These are phyloP conservation scores for Sphaerophoria taeniata DNA, from an alignment of 2,888 invertebrate genomes.

Conservation along the genomic window DNA sequence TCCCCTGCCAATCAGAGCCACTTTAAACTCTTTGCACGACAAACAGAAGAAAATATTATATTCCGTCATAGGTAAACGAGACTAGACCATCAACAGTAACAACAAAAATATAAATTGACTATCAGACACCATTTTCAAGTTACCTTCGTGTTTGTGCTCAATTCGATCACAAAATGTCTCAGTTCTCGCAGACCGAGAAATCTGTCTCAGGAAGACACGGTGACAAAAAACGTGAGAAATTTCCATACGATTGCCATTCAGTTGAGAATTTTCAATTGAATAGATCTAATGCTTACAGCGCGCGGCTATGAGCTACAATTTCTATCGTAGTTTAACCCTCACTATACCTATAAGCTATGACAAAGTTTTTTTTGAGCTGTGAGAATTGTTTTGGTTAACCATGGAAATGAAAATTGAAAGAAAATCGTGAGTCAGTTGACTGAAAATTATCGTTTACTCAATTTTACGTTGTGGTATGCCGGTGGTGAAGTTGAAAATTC, in stretches of 20 bases:
- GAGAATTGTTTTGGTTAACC: not conserved
- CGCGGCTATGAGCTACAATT: not conserved
- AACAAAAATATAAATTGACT: constrained; percentile 10
- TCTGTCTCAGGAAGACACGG: constrained; percentile 46
- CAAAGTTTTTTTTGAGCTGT: constrained; percentile 3
- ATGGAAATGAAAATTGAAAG: constrained; percentile 46
- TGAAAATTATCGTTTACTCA: constrained; percentile 59
- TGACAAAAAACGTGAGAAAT: constrained; percentile 71
- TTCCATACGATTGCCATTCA: constrained; percentile 56
- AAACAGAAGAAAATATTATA: constrained; percentile 3
- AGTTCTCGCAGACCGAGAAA: not conserved
- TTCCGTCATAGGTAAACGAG: constrained; percentile 19
- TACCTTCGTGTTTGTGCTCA: constrained; percentile 21
- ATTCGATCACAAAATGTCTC: constrained; percentile 41
- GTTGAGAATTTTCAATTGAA: constrained; percentile 57
- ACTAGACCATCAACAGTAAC: not conserved
- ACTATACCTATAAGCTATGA: not conserved
- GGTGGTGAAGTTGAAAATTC: not conserved
- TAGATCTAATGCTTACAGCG: constrained; percentile 48
- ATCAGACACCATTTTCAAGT: constrained; percentile 26
- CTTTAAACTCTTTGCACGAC: constrained; percentile 35
- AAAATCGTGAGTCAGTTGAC: constrained; percentile 71
- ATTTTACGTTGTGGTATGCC: constrained; percentile 13
- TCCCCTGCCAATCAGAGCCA: constrained; percentile 50
- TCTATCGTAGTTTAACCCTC: no score